Evolutionary conservation across 2,113 vertebrate genomes (phyloP).

Genomic region (Neogale vison): DNA sequence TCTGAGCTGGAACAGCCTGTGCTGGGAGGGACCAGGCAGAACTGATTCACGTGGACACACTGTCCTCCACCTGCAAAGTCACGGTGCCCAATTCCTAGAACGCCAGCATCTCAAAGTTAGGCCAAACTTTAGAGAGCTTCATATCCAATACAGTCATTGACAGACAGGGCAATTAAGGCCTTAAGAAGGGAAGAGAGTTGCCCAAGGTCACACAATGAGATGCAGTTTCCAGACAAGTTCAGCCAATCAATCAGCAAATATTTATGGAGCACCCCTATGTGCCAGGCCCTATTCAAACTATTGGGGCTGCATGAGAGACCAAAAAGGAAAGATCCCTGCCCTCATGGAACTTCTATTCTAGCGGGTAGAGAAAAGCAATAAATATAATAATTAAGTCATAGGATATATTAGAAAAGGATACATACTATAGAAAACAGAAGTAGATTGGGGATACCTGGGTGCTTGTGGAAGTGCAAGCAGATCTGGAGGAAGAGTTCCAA

Average conservation of each 20-base stretch:
- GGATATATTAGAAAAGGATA: neutral
- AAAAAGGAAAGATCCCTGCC: neutral
- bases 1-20: neutral
- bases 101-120: neutral
- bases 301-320: neutral
- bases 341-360: neutral
- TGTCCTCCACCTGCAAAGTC: neutral
- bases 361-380: neutral
- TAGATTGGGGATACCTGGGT: neutral
- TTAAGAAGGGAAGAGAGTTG: neutral
- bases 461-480: neutral
- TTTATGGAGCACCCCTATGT: neutral
- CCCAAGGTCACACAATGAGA: neutral
- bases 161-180: neutral
- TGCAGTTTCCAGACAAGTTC: neutral
- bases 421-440: neutral
- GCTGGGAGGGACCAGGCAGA: neutral
- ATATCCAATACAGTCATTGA: neutral
- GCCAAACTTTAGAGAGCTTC: neutral
- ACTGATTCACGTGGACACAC: rapidly evolving
- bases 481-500: neutral
- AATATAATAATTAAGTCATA: neutral
- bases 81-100: neutral
- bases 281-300: neutral
- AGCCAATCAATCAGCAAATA: neutral